Evolutionary conservation across 2,797 vertebrate genomes (phyloP).

Genomic region (Cygnus olor): DNA sequence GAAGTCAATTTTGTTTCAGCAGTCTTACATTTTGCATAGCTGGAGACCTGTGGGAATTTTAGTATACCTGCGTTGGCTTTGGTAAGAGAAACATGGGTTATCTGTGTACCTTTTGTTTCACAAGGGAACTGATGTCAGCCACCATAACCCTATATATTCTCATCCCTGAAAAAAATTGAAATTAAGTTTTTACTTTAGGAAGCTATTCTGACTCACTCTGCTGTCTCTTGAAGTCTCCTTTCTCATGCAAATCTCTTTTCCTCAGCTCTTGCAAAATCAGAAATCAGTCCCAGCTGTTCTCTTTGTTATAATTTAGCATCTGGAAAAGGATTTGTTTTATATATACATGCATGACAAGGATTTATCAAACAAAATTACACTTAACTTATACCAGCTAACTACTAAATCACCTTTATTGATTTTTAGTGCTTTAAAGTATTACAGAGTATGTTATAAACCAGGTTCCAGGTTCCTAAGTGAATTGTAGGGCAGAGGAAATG

Average conservation of each 20-base stretch:
- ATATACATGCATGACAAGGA: not conserved
- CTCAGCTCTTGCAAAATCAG: not conserved
- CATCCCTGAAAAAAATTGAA: not conserved
- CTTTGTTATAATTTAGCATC: conserved; percentile 10
- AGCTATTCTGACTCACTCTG: not conserved
- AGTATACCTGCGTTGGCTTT: not conserved
- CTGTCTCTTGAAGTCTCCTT: not conserved
- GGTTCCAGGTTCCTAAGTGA: not conserved
- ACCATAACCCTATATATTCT: not conserved
- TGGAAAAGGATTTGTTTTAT: conserved; percentile 19
- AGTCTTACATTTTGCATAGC: not conserved
- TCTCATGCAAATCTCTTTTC: not conserved
- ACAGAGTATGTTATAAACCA: not conserved
- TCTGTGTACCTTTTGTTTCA: not conserved
- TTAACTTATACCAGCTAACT: not conserved
- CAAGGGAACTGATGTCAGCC: not conserved
- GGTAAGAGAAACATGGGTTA: not conserved
- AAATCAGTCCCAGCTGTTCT: conserved; percentile 30
- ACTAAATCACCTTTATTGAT: not conserved
- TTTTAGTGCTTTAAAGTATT: not conserved
- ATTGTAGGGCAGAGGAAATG: not conserved
- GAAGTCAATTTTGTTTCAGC: not conserved
- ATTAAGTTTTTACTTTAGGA: not conserved
- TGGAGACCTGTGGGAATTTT: not conserved
- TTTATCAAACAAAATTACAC: conserved; percentile 1